phyloP scores from a whole-genome alignment of 2,797 vertebrate genomes.

The Hybognathus amarus region DNA sequence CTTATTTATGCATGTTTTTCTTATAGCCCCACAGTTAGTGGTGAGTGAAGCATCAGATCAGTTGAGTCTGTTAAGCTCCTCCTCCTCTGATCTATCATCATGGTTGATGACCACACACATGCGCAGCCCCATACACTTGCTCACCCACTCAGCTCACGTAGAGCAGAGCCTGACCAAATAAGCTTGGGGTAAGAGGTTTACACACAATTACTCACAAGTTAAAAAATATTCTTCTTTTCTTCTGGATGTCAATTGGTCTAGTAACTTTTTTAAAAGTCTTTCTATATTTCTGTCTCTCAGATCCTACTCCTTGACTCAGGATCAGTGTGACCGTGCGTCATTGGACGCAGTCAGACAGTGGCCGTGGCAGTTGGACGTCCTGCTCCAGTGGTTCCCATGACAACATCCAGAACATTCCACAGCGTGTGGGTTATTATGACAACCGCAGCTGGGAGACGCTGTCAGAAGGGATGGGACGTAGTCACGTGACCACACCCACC shows the following conservation, averaged over 20 bases:
- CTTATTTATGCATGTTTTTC: not conserved
- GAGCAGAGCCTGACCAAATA: slow-evolving; percentile 55
- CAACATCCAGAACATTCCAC: slow-evolving; percentile 97
- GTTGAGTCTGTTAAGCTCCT: slow-evolving; percentile 79
- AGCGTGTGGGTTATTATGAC: slow-evolving; percentile 91
- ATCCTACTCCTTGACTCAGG: slow-evolving; percentile 92
- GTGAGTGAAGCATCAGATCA: slow-evolving; percentile 78
- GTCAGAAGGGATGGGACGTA: slow-evolving; percentile 83
- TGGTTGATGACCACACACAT: slow-evolving; percentile 62
- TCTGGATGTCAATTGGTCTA: not conserved
- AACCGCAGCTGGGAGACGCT: slow-evolving; percentile 96
- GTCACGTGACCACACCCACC: slow-evolving; percentile 87
- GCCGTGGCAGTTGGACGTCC: slow-evolving; percentile 98
- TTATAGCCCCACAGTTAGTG: slow-evolving; percentile 36
- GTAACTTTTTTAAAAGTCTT: not conserved
- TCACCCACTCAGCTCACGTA: slow-evolving; percentile 37
- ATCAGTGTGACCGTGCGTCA: slow-evolving; percentile 94
- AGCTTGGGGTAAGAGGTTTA: slow-evolving; percentile 56
- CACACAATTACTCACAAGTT: not conserved
- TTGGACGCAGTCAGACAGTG: slow-evolving; percentile 96
- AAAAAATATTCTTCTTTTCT: not conserved
- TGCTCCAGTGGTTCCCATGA: slow-evolving; percentile 98
- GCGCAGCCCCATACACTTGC: slow-evolving; percentile 35
- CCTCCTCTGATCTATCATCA: slow-evolving; percentile 57
- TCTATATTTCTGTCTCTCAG: slow-evolving; percentile 65